Conservation (phyloP, 2,797 vertebrate species). For the Sciurus carolinensis region DNA sequence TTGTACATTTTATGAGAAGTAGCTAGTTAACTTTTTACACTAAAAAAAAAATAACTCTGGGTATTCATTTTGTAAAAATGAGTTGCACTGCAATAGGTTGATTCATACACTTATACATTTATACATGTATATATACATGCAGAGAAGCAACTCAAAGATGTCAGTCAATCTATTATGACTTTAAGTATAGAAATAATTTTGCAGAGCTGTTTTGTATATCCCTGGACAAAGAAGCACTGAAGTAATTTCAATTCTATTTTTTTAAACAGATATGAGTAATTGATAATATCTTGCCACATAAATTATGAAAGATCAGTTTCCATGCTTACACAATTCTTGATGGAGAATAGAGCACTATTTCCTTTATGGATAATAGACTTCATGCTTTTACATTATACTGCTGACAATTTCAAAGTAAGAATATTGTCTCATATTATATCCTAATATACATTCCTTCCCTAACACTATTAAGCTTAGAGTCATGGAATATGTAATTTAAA, state of each 20-base stretch:
- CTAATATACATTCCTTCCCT: neutral
- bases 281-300: constrained; percentile 30
- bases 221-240: neutral
- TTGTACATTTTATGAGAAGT: neutral
- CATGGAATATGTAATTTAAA: neutral
- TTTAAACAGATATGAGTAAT: constrained; percentile 28
- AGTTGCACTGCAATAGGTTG: neutral
- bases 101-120: neutral
- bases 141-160: neutral
- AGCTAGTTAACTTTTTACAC: neutral
- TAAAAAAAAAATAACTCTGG: neutral
- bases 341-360: neutral
- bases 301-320: neutral
- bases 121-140: neutral
- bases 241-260: constrained; percentile 40
- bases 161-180: neutral
- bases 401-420: constrained; percentile 13
- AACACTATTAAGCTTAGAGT: neutral
- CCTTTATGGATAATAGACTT: constrained; percentile 20
- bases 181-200: constrained; percentile 4
- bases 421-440: neutral
- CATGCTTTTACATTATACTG: neutral
- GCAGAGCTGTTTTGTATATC: neutral
- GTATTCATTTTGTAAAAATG: constrained; percentile 9
- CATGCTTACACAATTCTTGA: constrained; percentile 45